These are phyloP conservation scores for Perccottus glenii DNA, from an alignment of 2,113 vertebrate species.

Conservation along the genomic window DNA sequence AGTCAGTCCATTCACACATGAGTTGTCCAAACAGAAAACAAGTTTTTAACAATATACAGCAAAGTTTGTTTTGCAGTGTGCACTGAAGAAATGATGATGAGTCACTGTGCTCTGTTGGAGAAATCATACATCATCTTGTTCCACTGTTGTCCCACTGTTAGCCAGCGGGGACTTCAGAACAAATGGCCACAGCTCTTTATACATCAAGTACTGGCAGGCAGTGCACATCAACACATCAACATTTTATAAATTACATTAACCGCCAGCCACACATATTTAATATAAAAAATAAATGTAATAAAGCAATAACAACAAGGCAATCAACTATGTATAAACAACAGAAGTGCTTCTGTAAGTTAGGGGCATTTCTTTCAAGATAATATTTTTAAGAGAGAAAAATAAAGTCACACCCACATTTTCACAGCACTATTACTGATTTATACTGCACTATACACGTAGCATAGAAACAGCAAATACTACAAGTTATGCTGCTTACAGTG, in stretches of 20 bases:
- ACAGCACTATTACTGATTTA: background rate
- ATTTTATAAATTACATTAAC: slow-evolving; percentile 1
- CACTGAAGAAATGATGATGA: slow-evolving; percentile 1
- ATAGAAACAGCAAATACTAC: background rate
- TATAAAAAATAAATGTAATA: background rate
- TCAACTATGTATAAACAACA: no score
- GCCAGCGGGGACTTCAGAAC: background rate
- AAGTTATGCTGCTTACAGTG: background rate
- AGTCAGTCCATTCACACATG: background rate
- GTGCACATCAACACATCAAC: background rate
- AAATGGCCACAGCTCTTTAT: background rate
- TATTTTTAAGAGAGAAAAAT: background rate
- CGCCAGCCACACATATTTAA: background rate
- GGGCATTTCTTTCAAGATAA: background rate
- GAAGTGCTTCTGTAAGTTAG: no score
- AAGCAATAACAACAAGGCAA: background rate
- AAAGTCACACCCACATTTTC: background rate
- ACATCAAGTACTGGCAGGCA: background rate
- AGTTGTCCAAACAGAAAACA: slow-evolving; percentile 2
- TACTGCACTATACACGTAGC: background rate
- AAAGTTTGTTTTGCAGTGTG: slow-evolving; percentile 4
- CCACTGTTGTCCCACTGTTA: background rate
- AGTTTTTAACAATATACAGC: background rate
- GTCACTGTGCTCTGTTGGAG: background rate
- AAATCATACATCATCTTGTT: background rate